A percentile compares a stretch with the other conserved stretches of the same genome.
phyloP scores from a whole-genome alignment of 2,888 invertebrate species.

The Orchesella flavescens region DNA sequence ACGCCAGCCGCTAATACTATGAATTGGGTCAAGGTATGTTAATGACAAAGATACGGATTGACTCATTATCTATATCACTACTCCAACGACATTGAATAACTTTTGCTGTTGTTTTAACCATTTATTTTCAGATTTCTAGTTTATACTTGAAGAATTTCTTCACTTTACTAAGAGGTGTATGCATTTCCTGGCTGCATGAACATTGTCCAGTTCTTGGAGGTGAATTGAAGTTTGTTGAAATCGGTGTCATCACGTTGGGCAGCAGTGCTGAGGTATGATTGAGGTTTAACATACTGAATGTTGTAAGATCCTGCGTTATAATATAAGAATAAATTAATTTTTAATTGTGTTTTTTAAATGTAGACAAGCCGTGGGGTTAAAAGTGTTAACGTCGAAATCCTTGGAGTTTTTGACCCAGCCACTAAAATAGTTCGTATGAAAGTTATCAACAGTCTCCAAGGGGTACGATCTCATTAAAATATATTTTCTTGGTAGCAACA shows the following conservation, averaged over 20 bases:
- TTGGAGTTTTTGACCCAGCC: constrained; percentile 85
- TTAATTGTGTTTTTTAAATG: no score
- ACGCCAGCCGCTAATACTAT: constrained; percentile 91
- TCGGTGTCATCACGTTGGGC: constrained; percentile 89
- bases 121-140: constrained; percentile 77
- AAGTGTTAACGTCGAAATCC: constrained; percentile 89
- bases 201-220: constrained; percentile 85
- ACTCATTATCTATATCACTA: no score
- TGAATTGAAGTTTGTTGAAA: constrained; percentile 81
- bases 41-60: no score
- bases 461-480: constrained; percentile 24
- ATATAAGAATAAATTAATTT: no score
- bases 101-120: background rate
- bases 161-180: constrained; percentile 83
- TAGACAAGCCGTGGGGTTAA: constrained; percentile 69
- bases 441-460: constrained; percentile 80
- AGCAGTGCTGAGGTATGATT: constrained; percentile 78
- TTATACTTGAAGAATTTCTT: constrained; percentile 81
- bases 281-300: no score
- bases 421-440: constrained; percentile 84
- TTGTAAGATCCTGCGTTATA: no score
- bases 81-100: no score
- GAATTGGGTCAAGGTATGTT: constrained; percentile 84
- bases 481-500: background rate
- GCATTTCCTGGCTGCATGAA: constrained; percentile 86